phyloP scores from a whole-genome alignment of 23 tunicate species.

The Clavelina lepadiformis region DNA sequence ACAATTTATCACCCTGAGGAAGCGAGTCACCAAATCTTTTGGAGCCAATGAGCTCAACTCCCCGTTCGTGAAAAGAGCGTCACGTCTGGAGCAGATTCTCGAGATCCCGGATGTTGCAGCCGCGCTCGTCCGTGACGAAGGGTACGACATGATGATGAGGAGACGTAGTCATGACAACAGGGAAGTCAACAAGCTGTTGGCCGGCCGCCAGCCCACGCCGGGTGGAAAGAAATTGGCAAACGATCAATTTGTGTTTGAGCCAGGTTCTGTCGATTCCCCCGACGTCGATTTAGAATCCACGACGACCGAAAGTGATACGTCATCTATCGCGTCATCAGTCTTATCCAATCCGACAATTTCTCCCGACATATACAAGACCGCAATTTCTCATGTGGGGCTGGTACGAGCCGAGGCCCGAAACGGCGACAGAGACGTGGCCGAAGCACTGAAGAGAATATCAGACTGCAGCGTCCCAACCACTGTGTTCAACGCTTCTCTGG shows the following conservation, averaged over 20 bases:
- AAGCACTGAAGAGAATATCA: slow-evolving; percentile 21
- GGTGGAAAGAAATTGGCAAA: slow-evolving; percentile 14
- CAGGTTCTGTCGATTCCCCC: not conserved
- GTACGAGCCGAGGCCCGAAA: not conserved
- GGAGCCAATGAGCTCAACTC: slow-evolving; percentile 46
- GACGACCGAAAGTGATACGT: slow-evolving; percentile 37
- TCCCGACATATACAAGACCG: too few species aligned
- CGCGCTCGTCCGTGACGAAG: slow-evolving; percentile 54
- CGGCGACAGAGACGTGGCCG: not conserved
- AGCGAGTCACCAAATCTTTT: slow-evolving; percentile 10
- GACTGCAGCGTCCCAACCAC: slow-evolving; percentile 32
- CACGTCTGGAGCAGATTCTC: slow-evolving; percentile 62
- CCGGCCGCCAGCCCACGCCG: slow-evolving; percentile 42
- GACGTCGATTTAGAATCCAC: slow-evolving; percentile 41
- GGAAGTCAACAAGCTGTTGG: slow-evolving; percentile 4
- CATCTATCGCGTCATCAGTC: too few species aligned
- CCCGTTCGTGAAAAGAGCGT: slow-evolving; percentile 66
- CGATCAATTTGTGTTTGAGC: slow-evolving; percentile 32
- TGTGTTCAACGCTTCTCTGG: slow-evolving; percentile 19
- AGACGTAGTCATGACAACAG: slow-evolving; percentile 15
- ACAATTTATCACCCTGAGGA: slow-evolving; percentile 25
- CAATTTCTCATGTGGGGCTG: too few species aligned
- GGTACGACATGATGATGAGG: slow-evolving; percentile 43
- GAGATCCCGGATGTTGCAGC: slow-evolving; percentile 90
- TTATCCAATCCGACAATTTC: too few species aligned